phyloP scores from a whole-genome alignment of 2,797 vertebrate species.

The Spea hammondii region DNA sequence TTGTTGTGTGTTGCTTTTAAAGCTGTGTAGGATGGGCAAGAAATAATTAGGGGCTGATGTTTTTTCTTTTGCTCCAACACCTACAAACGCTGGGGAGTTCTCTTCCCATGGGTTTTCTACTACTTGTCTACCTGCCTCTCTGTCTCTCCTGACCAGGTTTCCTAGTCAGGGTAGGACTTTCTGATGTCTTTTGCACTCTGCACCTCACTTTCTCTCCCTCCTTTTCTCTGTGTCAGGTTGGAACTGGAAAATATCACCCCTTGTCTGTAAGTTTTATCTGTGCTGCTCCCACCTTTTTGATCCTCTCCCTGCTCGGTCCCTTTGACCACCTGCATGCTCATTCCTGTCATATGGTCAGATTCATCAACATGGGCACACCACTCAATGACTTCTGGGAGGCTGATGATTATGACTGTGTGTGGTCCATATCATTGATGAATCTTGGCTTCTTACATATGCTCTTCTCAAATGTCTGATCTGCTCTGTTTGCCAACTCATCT shows the following conservation, averaged over 20 bases:
- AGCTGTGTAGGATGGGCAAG: not conserved
- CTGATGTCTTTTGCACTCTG: conserved; percentile 66
- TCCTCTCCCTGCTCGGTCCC: conserved; percentile 11
- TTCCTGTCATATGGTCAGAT: conserved; percentile 12
- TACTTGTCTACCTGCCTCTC: conserved; percentile 48
- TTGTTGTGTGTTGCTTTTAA: not conserved
- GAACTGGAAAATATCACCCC: conserved; percentile 72
- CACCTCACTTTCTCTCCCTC: conserved; percentile 66
- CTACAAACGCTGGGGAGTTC: conserved; percentile 51
- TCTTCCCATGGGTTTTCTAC: conserved; percentile 34
- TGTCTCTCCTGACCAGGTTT: conserved; percentile 72
- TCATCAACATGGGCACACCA: not conserved
- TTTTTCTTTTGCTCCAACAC: conserved; percentile 12
- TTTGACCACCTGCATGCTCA: conserved; percentile 31
- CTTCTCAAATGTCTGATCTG: conserved; percentile 17
- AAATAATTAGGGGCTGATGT: not conserved
- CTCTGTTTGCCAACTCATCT: not conserved
- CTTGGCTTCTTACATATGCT: conserved; percentile 4
- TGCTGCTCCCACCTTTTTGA: conserved; percentile 56
- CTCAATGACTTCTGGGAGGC: not conserved
- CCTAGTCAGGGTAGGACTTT: conserved; percentile 65
- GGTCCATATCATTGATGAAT: conserved; percentile 16
- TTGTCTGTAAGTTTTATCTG: conserved; percentile 75
- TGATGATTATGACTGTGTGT: conserved; percentile 14
- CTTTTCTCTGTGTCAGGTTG: conserved; percentile 73